Evolutionary conservation across 2,113 vertebrate species (phyloP).

Genomic region (Barnardius zonarius): DNA sequence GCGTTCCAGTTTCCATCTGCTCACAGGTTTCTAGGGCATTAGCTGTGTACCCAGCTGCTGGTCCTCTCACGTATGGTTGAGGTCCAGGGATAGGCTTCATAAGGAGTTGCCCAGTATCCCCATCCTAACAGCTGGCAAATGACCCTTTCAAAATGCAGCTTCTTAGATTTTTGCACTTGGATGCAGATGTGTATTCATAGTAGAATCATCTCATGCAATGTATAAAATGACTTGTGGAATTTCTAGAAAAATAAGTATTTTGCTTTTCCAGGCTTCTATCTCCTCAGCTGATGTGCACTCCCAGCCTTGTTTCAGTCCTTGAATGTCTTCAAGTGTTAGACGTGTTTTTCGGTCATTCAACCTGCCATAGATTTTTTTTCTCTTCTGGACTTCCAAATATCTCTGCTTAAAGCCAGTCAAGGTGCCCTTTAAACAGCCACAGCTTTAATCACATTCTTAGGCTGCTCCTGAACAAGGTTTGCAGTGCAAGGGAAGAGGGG

Average conservation of each 20-base stretch:
- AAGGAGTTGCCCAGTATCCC: background rate
- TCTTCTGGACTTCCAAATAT: background rate
- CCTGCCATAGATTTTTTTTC: background rate
- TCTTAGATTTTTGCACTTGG: background rate
- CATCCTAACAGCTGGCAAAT: background rate
- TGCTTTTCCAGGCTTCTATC: background rate
- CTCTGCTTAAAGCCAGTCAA: background rate
- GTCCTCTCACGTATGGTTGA: rapidly evolving
- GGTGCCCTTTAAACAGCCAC: background rate
- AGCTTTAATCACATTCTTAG: background rate
- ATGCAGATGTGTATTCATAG: background rate
- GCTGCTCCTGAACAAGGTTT: background rate
- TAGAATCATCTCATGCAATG: background rate
- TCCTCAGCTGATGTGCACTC: background rate
- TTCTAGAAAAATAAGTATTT: background rate
- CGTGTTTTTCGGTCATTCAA: background rate
- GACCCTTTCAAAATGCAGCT: background rate
- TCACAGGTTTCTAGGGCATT: background rate
- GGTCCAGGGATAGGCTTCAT: background rate
- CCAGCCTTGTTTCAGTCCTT: background rate
- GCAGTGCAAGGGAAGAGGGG: background rate
- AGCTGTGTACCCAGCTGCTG: slow-evolving; percentile 5
- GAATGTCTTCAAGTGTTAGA: background rate
- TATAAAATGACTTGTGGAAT: background rate
- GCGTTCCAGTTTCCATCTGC: background rate